Evolutionary conservation across 2,113 vertebrate species (phyloP), one percentile per base, ranked within the genome.

Genomic region (Nannobrachium achirus): DNA sequence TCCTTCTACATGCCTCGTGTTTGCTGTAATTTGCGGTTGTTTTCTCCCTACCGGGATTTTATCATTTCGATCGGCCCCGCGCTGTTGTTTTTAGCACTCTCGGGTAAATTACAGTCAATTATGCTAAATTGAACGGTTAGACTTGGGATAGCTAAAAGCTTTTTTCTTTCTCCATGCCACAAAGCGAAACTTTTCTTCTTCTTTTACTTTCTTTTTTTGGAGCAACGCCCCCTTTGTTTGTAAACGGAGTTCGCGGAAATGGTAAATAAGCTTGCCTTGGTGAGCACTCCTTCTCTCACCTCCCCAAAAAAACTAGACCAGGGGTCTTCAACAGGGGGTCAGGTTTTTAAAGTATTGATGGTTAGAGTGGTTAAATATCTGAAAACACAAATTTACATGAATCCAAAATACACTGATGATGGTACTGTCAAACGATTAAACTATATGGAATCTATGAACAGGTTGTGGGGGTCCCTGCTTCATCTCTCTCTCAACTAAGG

Each of bases 101-200:
- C 9, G 20, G 83, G 85, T 79, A 92, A 92, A 92, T 91, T 88
- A 89, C 78, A 87, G 86, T 82, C 80, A 89, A 87, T 91, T 74
- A 82, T 13, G 9, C 69, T 82, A 79, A 86, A 89, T 86, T 86
- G 78, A 85, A 85, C 15, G 72, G 74, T 87, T 78, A 61, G 76
- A 80, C 63, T 84, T 73, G 56, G n/a, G 25, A 76, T 55, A 73
- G 86, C 84, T 86, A 86, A 89, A 91, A 91, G 0, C 8, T 44
- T 65, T 69, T 74, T 78, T 72, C 57, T 19, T 13, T 39, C 49
- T 56, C n/a, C 6, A 33, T 33, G 25, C 25, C 3, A 33, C 25
- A 33, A 33, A 33, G 25, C 1, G 25, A 33, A 1, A 33, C 6
- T 33, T 33, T 33, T 72, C 60, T 16, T 10, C 49, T 14, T 39